Conservation (phyloP, 2,888 invertebrate genomes). For the Horisme vitalbata region DNA sequence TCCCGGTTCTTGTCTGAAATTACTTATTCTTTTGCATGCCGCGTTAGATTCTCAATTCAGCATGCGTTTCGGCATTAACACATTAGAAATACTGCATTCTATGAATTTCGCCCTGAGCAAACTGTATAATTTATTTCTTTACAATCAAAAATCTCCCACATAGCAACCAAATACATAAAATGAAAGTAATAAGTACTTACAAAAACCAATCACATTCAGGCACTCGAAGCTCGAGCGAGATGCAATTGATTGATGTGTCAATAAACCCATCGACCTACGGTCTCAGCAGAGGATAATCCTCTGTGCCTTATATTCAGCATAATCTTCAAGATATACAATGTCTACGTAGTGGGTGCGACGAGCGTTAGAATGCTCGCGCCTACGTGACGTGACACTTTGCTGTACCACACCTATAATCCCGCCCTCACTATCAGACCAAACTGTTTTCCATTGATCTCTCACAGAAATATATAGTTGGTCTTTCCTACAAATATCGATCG, state of each 20-base stretch:
- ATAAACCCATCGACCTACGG: slow-evolving; percentile 48
- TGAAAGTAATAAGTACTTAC: neutral
- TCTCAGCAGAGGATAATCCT: slow-evolving; percentile 9
- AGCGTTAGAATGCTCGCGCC: slow-evolving; percentile 53
- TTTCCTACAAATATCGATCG: neutral
- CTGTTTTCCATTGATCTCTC: slow-evolving; percentile 15
- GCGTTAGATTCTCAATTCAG: slow-evolving; percentile 60
- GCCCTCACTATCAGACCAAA: slow-evolving; percentile 36
- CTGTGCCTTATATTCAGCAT: slow-evolving; percentile 2
- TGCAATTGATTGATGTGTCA: slow-evolving; percentile 44
- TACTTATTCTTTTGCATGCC: slow-evolving; percentile 66
- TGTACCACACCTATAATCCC: slow-evolving; percentile 29
- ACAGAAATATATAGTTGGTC: slow-evolving; percentile 7
- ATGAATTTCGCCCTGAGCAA: slow-evolving; percentile 47
- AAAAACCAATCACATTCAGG: too few species aligned
- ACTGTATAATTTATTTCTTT: neutral
- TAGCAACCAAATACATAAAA: neutral
- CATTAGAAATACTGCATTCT: slow-evolving; percentile 57
- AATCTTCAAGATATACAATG: slow-evolving; percentile 10
- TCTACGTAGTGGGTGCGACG: slow-evolving; percentile 46
- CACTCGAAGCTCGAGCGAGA: slow-evolving; percentile 25
- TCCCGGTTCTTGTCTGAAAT: slow-evolving; percentile 73
- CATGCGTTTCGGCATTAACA: slow-evolving; percentile 68
- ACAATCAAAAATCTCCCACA: neutral
- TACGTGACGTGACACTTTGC: slow-evolving; percentile 52